Evolutionary conservation across 2,888 invertebrate genomes (phyloP).

Genomic region (Platycheirus albimanus): DNA sequence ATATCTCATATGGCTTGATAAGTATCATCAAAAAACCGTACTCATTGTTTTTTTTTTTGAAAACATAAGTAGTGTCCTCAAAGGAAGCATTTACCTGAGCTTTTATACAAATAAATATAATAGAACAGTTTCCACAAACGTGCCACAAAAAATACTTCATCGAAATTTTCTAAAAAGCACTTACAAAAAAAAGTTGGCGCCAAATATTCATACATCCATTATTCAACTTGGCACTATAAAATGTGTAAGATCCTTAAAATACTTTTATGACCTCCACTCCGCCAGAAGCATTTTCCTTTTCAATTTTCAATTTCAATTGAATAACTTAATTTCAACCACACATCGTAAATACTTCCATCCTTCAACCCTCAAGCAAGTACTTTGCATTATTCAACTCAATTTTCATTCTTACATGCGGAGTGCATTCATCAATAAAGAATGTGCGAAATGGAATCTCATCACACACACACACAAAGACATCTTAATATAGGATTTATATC

Average conservation of each 20-base stretch:
- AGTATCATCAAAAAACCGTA: too few species aligned
- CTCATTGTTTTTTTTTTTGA: too few species aligned
- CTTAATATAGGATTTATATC: background rate
- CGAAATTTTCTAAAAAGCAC: too few species aligned
- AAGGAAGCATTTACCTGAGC: too few species aligned
- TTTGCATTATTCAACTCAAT: slow-evolving; percentile 18
- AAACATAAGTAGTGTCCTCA: too few species aligned
- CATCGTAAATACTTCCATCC: background rate
- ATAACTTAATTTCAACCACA: slow-evolving; percentile 4
- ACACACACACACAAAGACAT: too few species aligned
- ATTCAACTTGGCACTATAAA: background rate
- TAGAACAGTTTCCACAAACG: too few species aligned
- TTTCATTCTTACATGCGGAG: background rate
- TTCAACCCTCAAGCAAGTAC: background rate
- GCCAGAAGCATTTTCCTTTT: background rate
- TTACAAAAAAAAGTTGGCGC: too few species aligned
- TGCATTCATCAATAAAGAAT: slow-evolving; percentile 25
- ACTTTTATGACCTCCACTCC: background rate
- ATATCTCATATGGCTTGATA: too few species aligned
- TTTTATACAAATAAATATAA: too few species aligned
- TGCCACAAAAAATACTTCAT: too few species aligned
- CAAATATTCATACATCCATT: slow-evolving; percentile 5
- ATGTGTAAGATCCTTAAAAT: too few species aligned
- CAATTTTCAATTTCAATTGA: slow-evolving; percentile 14
- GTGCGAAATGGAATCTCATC: background rate